phyloP scores from a whole-genome alignment of 2,888 invertebrate species.

The Rhamnusium bicolor region DNA sequence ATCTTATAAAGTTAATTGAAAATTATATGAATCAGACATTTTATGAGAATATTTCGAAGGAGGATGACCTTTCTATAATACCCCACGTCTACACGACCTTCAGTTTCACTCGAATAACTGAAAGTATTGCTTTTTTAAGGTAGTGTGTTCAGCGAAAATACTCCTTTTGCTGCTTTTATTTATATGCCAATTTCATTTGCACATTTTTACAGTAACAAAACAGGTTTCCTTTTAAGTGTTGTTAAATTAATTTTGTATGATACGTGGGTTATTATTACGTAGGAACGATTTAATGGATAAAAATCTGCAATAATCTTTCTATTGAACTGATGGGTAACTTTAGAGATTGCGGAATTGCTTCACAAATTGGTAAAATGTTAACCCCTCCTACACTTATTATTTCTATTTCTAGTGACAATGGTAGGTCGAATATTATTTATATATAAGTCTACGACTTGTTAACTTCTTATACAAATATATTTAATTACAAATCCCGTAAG shows the following conservation, averaged over 20 bases:
- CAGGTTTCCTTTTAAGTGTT: conserved; percentile 10
- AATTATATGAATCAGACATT: neutral
- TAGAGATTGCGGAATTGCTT: neutral
- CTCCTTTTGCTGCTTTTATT: neutral
- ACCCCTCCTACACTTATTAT: neutral
- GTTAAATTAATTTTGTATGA: neutral
- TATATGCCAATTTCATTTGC: neutral
- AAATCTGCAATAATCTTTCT: neutral
- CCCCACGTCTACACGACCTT: neutral
- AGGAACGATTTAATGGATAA: neutral
- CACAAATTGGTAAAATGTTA: neutral
- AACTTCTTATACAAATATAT: neutral
- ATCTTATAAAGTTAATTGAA: too few species aligned
- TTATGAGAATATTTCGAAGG: neutral
- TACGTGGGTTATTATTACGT: neutral
- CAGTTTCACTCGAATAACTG: conserved; percentile 2
- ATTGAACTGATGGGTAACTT: neutral
- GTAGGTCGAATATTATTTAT: neutral
- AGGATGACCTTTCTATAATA: neutral
- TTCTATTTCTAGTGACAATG: neutral
- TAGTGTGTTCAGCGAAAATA: neutral
- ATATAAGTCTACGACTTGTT: neutral
- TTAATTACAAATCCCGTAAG: neutral
- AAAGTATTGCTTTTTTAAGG: conserved; percentile 3
- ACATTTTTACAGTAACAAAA: conserved; percentile 11